phyloP scores from a whole-genome alignment of 2,888 invertebrate species.

The Polietes domitor region DNA sequence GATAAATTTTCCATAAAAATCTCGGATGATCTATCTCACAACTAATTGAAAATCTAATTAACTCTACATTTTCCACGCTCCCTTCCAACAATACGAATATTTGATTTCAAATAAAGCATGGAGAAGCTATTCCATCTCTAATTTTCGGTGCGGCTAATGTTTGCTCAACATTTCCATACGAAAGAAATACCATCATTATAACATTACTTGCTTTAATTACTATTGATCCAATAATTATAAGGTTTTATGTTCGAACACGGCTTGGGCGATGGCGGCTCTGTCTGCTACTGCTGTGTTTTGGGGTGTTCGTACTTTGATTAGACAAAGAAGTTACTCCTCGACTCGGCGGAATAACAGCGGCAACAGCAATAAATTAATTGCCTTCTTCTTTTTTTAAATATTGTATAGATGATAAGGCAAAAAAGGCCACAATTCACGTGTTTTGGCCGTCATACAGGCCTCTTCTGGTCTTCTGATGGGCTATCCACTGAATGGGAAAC shows the following conservation, averaged over 20 bases:
- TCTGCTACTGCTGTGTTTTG: not conserved
- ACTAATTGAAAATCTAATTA: not conserved
- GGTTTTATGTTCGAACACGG: not conserved
- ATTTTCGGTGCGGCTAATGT: not conserved
- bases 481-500: conserved; percentile 27
- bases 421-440: conserved; percentile 6
- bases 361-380: conserved; percentile 45
- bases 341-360: not conserved
- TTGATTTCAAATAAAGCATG: too few species aligned
- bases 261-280: conserved; percentile 2
- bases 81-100: not conserved
- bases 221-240: conserved; percentile 52
- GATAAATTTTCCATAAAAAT: too few species aligned
- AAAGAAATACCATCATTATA: not conserved
- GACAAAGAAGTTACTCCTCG: not conserved
- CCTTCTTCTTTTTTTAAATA: conserved; percentile 40
- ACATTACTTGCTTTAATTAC: conserved; percentile 40
- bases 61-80: conserved; percentile 15
- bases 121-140: not conserved
- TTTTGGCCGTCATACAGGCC: conserved; percentile 29
- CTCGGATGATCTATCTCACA: too few species aligned
- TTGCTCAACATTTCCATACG: not conserved
- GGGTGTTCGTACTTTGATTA: conserved; percentile 1
- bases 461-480: conserved; percentile 48
- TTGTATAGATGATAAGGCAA: conserved; percentile 37